Conservation (phyloP, 2,113 vertebrate genomes). For the Lasiurus borealis region DNA sequence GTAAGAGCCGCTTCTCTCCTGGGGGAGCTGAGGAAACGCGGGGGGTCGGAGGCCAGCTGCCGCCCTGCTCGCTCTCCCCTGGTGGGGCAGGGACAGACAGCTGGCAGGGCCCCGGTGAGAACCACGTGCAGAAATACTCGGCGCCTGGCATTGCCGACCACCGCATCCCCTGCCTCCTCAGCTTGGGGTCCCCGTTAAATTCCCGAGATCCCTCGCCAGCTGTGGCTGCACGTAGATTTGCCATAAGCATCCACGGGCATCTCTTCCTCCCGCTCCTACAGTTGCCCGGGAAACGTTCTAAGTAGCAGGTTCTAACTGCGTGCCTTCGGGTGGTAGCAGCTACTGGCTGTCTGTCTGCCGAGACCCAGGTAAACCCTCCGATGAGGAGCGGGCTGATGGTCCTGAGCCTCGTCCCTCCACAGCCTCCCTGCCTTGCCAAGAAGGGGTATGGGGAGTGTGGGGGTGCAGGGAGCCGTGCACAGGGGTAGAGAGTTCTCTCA, state of each 20-base stretch:
- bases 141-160: neutral
- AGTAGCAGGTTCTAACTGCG: neutral
- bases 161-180: rapidly evolving
- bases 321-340: neutral
- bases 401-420: neutral
- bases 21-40: neutral
- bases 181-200: neutral
- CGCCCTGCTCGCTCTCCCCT: rapidly evolving
- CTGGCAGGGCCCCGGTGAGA: neutral
- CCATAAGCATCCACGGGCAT: neutral
- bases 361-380: neutral
- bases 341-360: neutral
- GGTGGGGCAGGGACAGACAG: no score
- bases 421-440: neutral
- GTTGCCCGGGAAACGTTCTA: neutral
- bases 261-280: neutral
- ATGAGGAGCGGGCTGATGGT: neutral
- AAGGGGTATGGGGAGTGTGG: no score
- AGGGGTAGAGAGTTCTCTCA: neutral
- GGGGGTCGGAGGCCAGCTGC: no score
- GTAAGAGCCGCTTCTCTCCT: constrained; percentile 83
- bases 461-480: neutral
- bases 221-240: neutral
- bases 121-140: neutral
- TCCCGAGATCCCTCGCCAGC: neutral